Evolutionary conservation across 1,140 invertebrate genomes (phyloP).

Genomic region (Euura saliciscinereae): DNA sequence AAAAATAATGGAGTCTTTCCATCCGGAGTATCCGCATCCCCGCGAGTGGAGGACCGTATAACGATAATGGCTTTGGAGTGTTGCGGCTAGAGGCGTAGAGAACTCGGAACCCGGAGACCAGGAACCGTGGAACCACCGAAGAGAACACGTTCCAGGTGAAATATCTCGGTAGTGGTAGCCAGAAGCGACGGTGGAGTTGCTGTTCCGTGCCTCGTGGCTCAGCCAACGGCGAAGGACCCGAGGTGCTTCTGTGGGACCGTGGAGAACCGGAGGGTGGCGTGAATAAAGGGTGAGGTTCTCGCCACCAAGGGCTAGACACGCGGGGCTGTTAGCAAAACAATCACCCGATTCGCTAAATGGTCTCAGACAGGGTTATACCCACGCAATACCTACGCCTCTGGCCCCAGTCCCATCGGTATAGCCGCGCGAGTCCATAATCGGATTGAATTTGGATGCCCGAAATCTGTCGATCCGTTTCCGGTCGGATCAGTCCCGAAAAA

Average conservation of each 20-base stretch:
- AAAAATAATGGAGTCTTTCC: slow-evolving; percentile 33
- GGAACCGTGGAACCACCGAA: not conserved
- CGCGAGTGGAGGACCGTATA: slow-evolving; percentile 30
- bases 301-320: not conserved
- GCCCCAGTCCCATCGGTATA: too few species aligned
- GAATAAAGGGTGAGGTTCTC: too few species aligned
- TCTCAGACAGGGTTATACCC: slow-evolving; percentile 12
- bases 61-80: slow-evolving; percentile 52
- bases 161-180: too few species aligned
- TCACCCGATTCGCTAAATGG: slow-evolving; percentile 18
- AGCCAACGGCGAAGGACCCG: too few species aligned
- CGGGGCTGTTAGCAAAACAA: slow-evolving; percentile 21
- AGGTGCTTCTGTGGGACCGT: not conserved
- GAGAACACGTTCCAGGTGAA: not conserved
- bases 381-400: not conserved
- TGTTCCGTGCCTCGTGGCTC: not conserved
- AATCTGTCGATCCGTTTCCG: too few species aligned
- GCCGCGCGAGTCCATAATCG: too few species aligned
- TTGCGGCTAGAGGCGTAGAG: slow-evolving; percentile 31
- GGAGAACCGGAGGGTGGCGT: not conserved
- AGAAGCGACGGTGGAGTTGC: not conserved
- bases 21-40: slow-evolving; percentile 29
- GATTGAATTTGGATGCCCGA: too few species aligned
- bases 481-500: too few species aligned
- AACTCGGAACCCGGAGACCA: not conserved